A percentile compares a stretch with the other conserved stretches of the same genome.
These are phyloP conservation scores for Eucriotettix oculatus DNA, from an alignment of 2,888 invertebrate genomes.

Conservation along the genomic window DNA sequence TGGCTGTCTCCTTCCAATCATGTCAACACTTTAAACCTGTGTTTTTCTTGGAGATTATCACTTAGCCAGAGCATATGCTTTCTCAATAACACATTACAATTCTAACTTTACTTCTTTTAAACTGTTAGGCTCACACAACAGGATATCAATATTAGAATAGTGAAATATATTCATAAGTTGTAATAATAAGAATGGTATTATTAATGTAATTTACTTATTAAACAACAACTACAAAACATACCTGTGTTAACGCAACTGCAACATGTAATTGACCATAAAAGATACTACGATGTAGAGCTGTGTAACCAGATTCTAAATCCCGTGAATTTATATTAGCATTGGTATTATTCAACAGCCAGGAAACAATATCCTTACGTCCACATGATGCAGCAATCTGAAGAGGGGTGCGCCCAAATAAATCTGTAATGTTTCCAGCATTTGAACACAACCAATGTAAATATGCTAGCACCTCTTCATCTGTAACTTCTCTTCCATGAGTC, in stretches of 20 bases:
- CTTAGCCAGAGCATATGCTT: no score
- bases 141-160: no score
- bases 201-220: no score
- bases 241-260: slow-evolving; percentile 50
- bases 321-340: slow-evolving; percentile 43
- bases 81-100: no score
- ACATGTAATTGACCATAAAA: slow-evolving; percentile 68
- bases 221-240: slow-evolving; percentile 19
- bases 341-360: slow-evolving; percentile 52
- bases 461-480: slow-evolving; percentile 39
- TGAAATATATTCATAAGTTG: no score
- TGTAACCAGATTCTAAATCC: slow-evolving; percentile 61
- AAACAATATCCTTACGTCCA: slow-evolving; percentile 46
- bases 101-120: no score
- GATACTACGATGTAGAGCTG: slow-evolving; percentile 62
- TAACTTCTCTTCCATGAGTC: slow-evolving; percentile 39
- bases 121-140: no score
- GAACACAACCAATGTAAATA: slow-evolving; percentile 40
- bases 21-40: no score
- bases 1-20: no score
- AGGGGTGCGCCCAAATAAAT: slow-evolving; percentile 50
- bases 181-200: no score
- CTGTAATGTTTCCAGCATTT: slow-evolving; percentile 40
- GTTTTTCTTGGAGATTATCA: no score
- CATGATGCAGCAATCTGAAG: slow-evolving; percentile 65